These are phyloP conservation scores for Conomelus anceps DNA, from an alignment of 2,888 invertebrate species.

Conservation along the genomic window DNA sequence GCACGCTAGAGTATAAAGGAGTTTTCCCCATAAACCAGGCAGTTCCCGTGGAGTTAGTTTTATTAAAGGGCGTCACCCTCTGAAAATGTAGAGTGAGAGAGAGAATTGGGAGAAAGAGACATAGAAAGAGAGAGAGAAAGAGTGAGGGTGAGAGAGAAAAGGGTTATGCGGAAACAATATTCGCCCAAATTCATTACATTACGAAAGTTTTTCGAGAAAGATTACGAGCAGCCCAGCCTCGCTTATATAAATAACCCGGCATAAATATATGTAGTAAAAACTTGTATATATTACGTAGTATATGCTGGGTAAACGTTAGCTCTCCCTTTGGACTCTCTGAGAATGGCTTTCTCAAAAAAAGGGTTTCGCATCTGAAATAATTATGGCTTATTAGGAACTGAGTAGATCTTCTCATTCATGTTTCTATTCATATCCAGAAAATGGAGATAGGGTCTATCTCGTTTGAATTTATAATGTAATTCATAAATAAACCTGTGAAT, in stretches of 20 bases:
- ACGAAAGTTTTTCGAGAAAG: neutral
- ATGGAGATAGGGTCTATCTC: neutral
- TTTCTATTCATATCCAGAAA: neutral
- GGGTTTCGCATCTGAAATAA: neutral
- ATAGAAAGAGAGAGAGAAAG: neutral
- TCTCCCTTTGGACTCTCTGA: no score
- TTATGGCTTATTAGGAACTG: neutral
- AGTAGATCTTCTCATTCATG: neutral
- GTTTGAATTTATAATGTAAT: neutral
- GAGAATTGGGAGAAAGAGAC: no score
- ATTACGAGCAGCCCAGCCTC: neutral
- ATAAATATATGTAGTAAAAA: no score
- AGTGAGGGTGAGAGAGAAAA: neutral
- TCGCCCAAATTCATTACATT: neutral
- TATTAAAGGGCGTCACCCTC: neutral
- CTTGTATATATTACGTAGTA: no score
- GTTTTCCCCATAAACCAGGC: neutral
- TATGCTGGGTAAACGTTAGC: neutral
- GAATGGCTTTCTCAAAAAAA: neutral
- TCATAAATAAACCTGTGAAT: neutral
- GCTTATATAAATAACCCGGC: neutral
- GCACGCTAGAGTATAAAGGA: neutral
- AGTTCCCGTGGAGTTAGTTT: neutral
- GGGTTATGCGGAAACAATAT: neutral
- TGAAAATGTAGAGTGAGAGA: neutral